Evolutionary conservation across 2,797 vertebrate species (phyloP).

Genomic region (Vultur gryphus): DNA sequence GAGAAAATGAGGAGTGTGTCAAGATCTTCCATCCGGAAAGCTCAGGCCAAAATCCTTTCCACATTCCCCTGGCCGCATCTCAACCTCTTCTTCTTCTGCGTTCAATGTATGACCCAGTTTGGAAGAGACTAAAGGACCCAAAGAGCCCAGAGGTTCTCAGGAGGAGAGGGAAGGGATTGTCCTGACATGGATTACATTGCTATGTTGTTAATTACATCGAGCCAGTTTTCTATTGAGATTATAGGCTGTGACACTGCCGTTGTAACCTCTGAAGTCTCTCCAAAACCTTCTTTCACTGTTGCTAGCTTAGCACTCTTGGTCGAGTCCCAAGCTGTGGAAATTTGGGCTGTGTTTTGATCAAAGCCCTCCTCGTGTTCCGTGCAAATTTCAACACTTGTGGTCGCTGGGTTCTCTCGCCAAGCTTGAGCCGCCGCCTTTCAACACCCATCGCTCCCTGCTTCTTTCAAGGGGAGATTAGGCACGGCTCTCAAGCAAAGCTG

Average conservation of each 20-base stretch:
- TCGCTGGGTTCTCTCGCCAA: neutral
- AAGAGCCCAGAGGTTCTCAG: neutral
- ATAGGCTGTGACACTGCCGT: neutral
- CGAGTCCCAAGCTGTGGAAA: neutral
- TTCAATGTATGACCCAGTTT: neutral
- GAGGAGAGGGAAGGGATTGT: neutral
- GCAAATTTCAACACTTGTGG: slow-evolving; percentile 18
- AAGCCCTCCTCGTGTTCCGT: slow-evolving; percentile 10
- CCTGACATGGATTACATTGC: neutral
- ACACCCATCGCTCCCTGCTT: neutral
- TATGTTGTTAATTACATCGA: neutral
- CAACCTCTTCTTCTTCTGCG: neutral
- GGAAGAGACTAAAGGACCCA: neutral
- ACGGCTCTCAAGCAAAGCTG: neutral
- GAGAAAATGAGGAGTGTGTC: neutral
- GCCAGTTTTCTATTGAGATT: neutral
- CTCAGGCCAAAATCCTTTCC: neutral
- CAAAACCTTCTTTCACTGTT: neutral
- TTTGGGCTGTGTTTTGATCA: slow-evolving; percentile 19
- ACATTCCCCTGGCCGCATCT: neutral
- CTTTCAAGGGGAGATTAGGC: neutral
- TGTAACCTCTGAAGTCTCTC: slow-evolving; percentile 15
- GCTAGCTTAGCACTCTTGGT: neutral
- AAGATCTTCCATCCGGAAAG: neutral
- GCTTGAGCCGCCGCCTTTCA: neutral